Evolutionary conservation across 1,140 invertebrate genomes (phyloP), one percentile per base, ranked within the genome.

Genomic region (Antheraea mylitta): DNA sequence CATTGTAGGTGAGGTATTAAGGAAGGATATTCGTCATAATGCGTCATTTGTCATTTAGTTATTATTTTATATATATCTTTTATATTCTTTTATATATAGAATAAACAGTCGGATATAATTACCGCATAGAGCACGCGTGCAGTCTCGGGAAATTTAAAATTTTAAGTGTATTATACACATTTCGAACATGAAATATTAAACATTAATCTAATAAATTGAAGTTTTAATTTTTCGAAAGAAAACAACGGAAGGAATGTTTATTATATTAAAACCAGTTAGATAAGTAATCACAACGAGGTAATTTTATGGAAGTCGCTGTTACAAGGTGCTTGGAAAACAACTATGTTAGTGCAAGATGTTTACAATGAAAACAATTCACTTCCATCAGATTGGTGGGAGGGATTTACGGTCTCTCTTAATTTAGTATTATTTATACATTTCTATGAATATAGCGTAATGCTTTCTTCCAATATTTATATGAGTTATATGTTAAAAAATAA

Each of bases 211-310:
- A 42, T 42, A 9, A 53, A 53, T 13, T 53, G 4, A 53, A 16
- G 16, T 11, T 53, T 53, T 13, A 53, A 53, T 53, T 53, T 53
- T 53, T 16, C 1, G 16, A 16, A 53, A 13, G 11, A 13, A n/a
- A 53, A 53, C 45, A 53, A n/a, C 45, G 45, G 45, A 53, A 53
- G 45, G 45, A 53, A 53, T 13, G 45, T 53, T 53, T 53, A 53
- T 53, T 53, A 16, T 53, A 1, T 53, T 53, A 53, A 16, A 53
- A 53, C 16, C 45, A 6, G 45, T 53, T 53, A 16, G 45, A 53
- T 53, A 53, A 53, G 45, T 53, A 53, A 53, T 9, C 45, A 53
- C 45, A 53, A 53, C 45, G 13, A 53, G 45, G 16, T 53, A 53
- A 53, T 53, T 53, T 53, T 53, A 53, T 13, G 45, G 45, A 53